Evolutionary conservation across 1,140 invertebrate genomes (phyloP).

Genomic region (Proales similis): DNA sequence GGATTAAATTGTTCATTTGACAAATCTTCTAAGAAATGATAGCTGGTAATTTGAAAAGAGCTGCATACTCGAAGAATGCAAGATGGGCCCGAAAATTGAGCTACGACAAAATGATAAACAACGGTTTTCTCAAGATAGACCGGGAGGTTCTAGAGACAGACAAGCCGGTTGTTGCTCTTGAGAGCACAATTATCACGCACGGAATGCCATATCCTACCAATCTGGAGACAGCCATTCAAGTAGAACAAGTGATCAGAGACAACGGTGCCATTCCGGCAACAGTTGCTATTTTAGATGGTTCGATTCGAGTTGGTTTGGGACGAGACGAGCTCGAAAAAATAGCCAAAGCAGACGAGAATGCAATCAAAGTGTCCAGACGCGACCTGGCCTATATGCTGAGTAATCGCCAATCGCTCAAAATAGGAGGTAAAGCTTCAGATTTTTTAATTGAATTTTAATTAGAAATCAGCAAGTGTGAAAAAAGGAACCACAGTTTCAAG

Average conservation of each 20-base stretch:
- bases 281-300: conserved; percentile 76
- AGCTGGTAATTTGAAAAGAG: too few species aligned
- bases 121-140: conserved; percentile 3
- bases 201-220: conserved; percentile 93
- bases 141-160: conserved; percentile 42
- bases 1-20: too few species aligned
- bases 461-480: conserved; percentile 57
- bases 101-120: conserved; percentile 18
- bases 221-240: conserved; percentile 69
- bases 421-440: background rate
- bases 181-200: conserved; percentile 95
- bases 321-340: conserved; percentile 59
- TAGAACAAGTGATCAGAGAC: conserved; percentile 66
- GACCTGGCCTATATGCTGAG: conserved; percentile 72
- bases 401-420: conserved; percentile 50
- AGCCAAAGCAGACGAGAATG: conserved; percentile 46
- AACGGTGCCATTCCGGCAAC: conserved; percentile 86
- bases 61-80: too few species aligned
- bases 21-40: too few species aligned
- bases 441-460: conserved; percentile 30
- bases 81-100: too few species aligned
- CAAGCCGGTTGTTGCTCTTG: conserved; percentile 77
- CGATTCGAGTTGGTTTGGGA: conserved; percentile 68
- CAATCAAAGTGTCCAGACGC: conserved; percentile 72
- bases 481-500: conserved; percentile 94